These are phyloP conservation scores for Plectropomus leopardus DNA, from an alignment of 2,113 vertebrate genomes.

Conservation along the genomic window DNA sequence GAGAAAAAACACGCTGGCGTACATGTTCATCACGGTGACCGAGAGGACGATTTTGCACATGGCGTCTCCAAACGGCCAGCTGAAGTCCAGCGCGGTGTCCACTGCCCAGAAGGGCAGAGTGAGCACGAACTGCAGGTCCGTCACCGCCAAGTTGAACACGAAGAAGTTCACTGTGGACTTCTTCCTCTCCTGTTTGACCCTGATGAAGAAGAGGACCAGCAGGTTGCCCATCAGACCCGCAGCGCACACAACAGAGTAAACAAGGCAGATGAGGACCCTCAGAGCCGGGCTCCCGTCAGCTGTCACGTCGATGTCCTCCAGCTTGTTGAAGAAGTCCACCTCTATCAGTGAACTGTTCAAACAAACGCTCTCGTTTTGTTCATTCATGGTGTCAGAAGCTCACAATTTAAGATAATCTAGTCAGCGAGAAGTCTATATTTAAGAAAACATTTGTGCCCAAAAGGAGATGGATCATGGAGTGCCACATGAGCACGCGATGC, in stretches of 20 bases:
- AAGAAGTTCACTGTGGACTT: constrained; percentile 81
- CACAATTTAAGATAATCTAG: neutral
- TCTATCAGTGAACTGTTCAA: constrained; percentile 68
- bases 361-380: constrained; percentile 56
- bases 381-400: constrained; percentile 43
- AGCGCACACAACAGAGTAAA: constrained; percentile 81
- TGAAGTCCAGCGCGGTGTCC: constrained; percentile 85
- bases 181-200: constrained; percentile 66
- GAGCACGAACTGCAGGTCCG: constrained; percentile 84
- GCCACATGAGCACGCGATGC: neutral
- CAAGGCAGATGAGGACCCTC: constrained; percentile 75
- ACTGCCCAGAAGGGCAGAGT: constrained; percentile 86
- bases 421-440: neutral
- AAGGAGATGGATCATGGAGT: neutral
- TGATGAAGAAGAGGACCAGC: constrained; percentile 83
- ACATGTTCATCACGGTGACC: constrained; percentile 85
- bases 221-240: constrained; percentile 80
- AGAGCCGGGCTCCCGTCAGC: constrained; percentile 76
- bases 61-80: constrained; percentile 84
- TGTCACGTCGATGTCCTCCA: constrained; percentile 79
- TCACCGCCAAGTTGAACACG: constrained; percentile 82
- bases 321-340: constrained; percentile 62
- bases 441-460: neutral
- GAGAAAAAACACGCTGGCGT: constrained; percentile 85
- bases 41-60: constrained; percentile 86